These are phyloP conservation scores for Pheosia tremula DNA, from an alignment of 2,888 invertebrate genomes.

Conservation along the genomic window DNA sequence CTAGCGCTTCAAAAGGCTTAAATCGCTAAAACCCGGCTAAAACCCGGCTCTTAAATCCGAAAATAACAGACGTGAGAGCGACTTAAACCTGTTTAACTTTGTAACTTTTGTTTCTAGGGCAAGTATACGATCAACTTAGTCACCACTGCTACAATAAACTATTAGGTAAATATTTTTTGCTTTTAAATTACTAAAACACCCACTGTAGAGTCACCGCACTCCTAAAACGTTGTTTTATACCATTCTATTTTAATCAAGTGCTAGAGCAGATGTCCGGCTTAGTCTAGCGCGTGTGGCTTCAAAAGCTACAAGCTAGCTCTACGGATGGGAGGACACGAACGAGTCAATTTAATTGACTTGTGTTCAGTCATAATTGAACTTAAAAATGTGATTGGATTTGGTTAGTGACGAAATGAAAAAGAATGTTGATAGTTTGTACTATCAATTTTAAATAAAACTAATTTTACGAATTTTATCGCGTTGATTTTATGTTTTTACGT, in stretches of 20 bases:
- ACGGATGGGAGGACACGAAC: neutral
- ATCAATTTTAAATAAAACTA: no score
- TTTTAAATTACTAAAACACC: neutral
- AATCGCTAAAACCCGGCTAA: no score
- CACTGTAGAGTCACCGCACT: slow-evolving; percentile 21
- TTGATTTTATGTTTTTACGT: no score
- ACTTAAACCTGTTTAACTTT: no score
- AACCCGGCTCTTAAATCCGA: no score
- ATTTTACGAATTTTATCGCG: no score
- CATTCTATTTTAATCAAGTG: slow-evolving; percentile 55
- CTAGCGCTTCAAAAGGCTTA: no score
- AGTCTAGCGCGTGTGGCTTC: neutral
- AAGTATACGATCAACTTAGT: no score
- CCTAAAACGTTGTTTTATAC: slow-evolving; percentile 32
- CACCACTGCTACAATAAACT: no score
- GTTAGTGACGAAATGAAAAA: neutral
- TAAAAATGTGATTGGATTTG: neutral
- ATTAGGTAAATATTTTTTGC: neutral
- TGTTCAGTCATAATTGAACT: neutral
- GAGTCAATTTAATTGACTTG: neutral
- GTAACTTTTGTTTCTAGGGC: no score
- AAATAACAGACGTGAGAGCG: no score
- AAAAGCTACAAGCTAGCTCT: neutral
- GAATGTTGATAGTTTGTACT: neutral
- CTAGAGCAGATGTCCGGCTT: slow-evolving; percentile 13